Evolutionary conservation across 2,888 invertebrate genomes (phyloP).

Genomic region (Diachrysia chrysitis): DNA sequence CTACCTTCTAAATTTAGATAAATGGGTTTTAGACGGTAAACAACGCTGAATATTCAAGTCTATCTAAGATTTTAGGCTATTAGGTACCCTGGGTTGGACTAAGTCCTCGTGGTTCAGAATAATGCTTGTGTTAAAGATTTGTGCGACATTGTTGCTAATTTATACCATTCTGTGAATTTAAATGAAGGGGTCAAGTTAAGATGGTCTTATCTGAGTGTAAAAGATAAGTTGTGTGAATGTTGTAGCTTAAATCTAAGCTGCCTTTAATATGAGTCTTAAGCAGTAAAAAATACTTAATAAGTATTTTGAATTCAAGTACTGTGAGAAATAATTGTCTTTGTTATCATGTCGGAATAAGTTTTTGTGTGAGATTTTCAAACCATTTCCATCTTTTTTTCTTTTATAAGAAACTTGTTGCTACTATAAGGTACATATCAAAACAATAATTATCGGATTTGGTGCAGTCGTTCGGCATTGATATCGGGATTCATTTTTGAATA

Average conservation of each 20-base stretch:
- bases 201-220: background rate
- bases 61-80: background rate
- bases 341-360: too few species aligned
- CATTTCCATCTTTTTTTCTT: too few species aligned
- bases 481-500: too few species aligned
- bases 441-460: too few species aligned
- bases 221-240: background rate
- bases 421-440: too few species aligned
- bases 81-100: background rate
- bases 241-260: background rate
- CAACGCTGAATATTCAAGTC: conserved; percentile 14
- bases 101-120: background rate
- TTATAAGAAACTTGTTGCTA: too few species aligned
- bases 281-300: too few species aligned
- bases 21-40: conserved; percentile 14
- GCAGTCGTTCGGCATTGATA: too few species aligned
- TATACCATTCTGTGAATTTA: background rate
- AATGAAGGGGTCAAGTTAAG: background rate
- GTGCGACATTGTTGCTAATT: background rate
- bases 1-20: conserved; percentile 41
- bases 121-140: background rate
- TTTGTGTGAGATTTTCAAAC: too few species aligned
- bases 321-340: too few species aligned
- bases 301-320: too few species aligned
- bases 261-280: background rate